A percentile compares a stretch with the other conserved stretches of the same genome.
These are phyloP conservation scores for Tragelaphus scriptus DNA, from an alignment of 2,113 vertebrate genomes.

Conservation along the genomic window DNA sequence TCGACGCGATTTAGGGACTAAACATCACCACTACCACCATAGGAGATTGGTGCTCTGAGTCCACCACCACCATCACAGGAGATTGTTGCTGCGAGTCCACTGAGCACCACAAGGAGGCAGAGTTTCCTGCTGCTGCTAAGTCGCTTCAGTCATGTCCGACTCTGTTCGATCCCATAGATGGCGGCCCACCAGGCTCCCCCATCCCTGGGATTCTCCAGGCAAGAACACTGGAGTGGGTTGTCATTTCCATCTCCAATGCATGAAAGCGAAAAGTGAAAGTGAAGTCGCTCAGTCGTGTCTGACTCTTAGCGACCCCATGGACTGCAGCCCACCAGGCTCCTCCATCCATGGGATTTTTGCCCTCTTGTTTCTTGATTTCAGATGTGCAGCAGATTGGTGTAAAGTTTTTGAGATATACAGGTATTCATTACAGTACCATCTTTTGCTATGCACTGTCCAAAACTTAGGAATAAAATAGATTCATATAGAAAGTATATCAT, in stretches of 20 bases:
- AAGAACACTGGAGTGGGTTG: no score
- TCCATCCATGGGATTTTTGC: no score
- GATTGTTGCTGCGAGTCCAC: neutral
- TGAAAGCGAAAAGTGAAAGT: no score
- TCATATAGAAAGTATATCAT: neutral
- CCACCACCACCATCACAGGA: neutral
- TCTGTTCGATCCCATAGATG: no score
- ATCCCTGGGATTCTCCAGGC: no score
- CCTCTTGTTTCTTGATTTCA: neutral
- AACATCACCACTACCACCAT: neutral
- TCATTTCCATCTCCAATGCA: no score
- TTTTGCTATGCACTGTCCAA: neutral
- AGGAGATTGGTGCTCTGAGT: neutral
- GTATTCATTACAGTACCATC: neutral
- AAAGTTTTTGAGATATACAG: neutral
- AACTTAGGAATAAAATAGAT: neutral
- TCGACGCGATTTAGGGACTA: neutral
- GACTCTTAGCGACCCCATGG: no score
- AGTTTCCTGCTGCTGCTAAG: neutral
- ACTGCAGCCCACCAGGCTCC: no score
- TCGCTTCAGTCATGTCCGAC: no score
- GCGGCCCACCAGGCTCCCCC: no score
- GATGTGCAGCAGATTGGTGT: neutral
- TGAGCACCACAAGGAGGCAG: constrained; percentile 27
- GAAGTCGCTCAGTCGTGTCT: no score